Percentiles rank a stretch among this genome's conserved stretches.
These are phyloP conservation scores for Leucophora obtusa DNA, from an alignment of 2,888 invertebrate species.

Conservation along the genomic window DNA sequence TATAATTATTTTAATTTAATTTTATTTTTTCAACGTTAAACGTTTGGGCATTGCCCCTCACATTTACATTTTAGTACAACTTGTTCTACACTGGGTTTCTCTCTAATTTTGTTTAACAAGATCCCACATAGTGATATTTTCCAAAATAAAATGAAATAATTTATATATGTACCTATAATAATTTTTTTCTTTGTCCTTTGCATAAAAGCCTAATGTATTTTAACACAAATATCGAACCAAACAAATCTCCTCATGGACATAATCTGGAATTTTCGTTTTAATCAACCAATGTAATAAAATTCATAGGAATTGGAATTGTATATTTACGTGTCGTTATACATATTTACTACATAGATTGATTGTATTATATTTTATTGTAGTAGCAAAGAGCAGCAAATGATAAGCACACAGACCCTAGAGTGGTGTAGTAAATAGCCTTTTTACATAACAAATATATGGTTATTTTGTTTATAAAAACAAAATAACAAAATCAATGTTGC, in stretches of 20 bases:
- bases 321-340: not conserved
- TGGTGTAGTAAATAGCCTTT: conserved; percentile 3
- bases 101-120: too few relatives aligned
- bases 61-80: too few relatives aligned
- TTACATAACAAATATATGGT: not conserved
- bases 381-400: conserved; percentile 1
- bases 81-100: too few relatives aligned
- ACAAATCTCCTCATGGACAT: conserved; percentile 37
- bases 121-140: too few relatives aligned
- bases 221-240: conserved; percentile 13
- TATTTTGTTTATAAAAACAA: not conserved
- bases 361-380: not conserved
- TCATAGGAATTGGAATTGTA: conserved; percentile 2
- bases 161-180: conserved; percentile 24
- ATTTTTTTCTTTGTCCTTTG: conserved; percentile 5
- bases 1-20: too few relatives aligned
- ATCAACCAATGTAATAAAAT: conserved; percentile 41
- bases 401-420: not conserved
- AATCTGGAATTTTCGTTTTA: conserved; percentile 28
- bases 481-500: conserved; percentile 45
- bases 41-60: too few relatives aligned
- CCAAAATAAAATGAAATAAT: conserved; percentile 4
- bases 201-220: not conserved
- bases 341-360: too few relatives aligned
- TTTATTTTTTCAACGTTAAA: too few relatives aligned